Conservation (phyloP, 2,113 vertebrate genomes). For the Calyptommatus sinebrachiatus region DNA sequence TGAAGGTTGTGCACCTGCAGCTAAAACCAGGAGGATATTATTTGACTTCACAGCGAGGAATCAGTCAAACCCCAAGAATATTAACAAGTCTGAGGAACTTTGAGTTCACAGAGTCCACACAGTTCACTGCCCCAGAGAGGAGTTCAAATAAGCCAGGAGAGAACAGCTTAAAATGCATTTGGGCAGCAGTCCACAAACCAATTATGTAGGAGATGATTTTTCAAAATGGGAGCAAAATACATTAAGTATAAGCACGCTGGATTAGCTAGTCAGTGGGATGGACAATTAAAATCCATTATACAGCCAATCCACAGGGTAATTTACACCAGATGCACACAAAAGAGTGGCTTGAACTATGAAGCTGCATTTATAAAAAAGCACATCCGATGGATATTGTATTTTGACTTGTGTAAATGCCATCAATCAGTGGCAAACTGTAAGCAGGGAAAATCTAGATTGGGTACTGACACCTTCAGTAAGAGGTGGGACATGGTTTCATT, state of each 20-base stretch:
- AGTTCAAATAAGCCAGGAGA: background rate
- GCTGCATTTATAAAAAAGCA: background rate
- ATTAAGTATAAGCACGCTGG: background rate
- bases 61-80: conserved; percentile 2
- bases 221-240: background rate
- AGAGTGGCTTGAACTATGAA: background rate
- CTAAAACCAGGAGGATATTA: background rate
- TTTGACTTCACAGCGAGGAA: conserved; percentile 3
- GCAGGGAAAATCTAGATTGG: no score
- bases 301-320: background rate
- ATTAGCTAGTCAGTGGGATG: background rate
- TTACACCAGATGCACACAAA: background rate
- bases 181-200: conserved; percentile 11
- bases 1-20: background rate
- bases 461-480: no score
- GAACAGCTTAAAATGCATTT: conserved; percentile 16
- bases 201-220: background rate
- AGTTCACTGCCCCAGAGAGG: conserved; percentile 5
- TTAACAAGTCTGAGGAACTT: background rate
- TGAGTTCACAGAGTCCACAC: conserved; percentile 2
- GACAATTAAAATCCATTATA: background rate
- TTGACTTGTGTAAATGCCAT: background rate
- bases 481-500: no score
- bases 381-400: background rate
- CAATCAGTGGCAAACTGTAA: background rate